phyloP scores from a whole-genome alignment of 2,113 vertebrate species.

The Oxyura jamaicensis region DNA sequence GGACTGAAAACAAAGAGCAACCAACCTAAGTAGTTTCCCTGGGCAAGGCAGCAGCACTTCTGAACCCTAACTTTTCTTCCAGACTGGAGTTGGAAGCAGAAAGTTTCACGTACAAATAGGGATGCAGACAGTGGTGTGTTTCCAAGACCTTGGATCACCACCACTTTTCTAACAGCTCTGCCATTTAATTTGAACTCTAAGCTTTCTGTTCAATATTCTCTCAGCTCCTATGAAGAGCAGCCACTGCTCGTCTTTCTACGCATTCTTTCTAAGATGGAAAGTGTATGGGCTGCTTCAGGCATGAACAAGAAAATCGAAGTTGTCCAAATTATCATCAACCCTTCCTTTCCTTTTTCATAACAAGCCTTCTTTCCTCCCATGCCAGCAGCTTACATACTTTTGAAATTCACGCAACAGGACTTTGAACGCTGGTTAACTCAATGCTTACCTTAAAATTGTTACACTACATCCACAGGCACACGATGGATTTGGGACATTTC shows the following conservation, averaged over 20 bases:
- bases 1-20: background rate
- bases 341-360: background rate
- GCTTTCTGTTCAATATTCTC: background rate
- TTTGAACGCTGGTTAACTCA: background rate
- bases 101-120: background rate
- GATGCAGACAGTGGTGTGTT: fast-evolving
- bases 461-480: background rate
- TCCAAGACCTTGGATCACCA: background rate
- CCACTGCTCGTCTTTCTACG: background rate
- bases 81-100: background rate
- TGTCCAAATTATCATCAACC: background rate
- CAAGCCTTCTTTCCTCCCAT: background rate
- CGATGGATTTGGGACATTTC: background rate
- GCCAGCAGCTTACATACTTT: fast-evolving
- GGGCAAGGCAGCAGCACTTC: background rate
- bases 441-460: background rate
- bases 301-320: background rate
- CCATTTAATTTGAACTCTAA: background rate
- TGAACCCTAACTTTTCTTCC: background rate
- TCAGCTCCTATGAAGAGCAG: background rate
- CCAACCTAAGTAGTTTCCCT: background rate
- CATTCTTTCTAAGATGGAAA: background rate
- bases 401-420: background rate
- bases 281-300: background rate
- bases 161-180: background rate